These are phyloP conservation scores for Macrosiphum euphorbiae DNA, from an alignment of 2,888 invertebrate species.

Conservation along the genomic window DNA sequence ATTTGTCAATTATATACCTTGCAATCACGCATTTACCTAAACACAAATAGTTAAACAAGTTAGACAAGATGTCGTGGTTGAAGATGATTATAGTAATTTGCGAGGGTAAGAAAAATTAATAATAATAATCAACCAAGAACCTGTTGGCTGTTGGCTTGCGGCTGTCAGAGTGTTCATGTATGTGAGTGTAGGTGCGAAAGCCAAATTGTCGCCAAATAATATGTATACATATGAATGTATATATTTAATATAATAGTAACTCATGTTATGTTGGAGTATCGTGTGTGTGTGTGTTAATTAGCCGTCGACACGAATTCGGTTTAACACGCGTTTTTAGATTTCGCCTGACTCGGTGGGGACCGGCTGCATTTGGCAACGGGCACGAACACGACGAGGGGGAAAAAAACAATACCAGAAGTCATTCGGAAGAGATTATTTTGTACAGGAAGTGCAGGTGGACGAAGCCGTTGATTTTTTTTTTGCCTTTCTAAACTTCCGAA, in stretches of 20 bases:
- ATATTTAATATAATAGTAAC: not conserved
- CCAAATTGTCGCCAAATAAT: constrained; percentile 32
- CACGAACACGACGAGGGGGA: not conserved
- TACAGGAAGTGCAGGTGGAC: constrained; percentile 53
- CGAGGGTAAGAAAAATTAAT: not conserved
- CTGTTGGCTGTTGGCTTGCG: not conserved
- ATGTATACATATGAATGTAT: not conserved
- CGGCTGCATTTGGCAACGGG: constrained; percentile 25
- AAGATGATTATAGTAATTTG: constrained; percentile 52
- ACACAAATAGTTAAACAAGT: constrained; percentile 7
- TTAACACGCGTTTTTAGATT: constrained; percentile 15
- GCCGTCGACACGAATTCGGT: constrained; percentile 39
- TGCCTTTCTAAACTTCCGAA: constrained; percentile 8
- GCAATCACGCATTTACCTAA: not conserved
- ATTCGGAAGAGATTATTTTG: constrained; percentile 60
- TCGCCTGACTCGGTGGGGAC: constrained; percentile 6
- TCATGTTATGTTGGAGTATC: not conserved
- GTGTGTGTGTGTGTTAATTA: constrained; percentile 44
- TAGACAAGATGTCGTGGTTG: not conserved
- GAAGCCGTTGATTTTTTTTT: constrained; percentile 55
- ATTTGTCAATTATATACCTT: not conserved
- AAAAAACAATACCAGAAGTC: constrained; percentile 57
- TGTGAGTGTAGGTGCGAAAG: not conserved
- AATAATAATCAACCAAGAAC: constrained; percentile 35
- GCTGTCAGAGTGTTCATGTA: not conserved